Evolutionary conservation across 2,888 invertebrate species (phyloP).

Genomic region (Agrochola litura): DNA sequence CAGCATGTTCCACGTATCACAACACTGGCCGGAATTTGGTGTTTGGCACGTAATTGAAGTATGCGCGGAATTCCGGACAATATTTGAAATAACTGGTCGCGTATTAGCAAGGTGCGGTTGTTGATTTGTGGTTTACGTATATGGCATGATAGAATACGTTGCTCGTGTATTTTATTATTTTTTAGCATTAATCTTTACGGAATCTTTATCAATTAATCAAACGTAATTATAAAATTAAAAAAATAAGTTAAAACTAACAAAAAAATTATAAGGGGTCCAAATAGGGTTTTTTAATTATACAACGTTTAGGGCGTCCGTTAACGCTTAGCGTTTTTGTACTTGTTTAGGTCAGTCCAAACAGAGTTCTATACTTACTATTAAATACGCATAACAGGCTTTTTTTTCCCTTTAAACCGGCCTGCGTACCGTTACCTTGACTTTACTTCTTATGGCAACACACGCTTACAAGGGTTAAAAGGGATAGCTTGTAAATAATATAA

Average conservation of each 20-base stretch:
- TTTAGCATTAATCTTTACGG: neutral
- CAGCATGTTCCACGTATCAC: slow-evolving; percentile 23
- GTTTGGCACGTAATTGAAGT: slow-evolving; percentile 42
- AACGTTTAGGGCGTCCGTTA: neutral
- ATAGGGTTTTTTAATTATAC: slow-evolving; percentile 2
- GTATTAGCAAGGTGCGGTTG: slow-evolving; percentile 50
- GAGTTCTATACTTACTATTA: too few relatives aligned
- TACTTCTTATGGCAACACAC: neutral
- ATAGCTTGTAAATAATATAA: neutral
- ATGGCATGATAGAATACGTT: slow-evolving; percentile 9
- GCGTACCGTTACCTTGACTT: too few relatives aligned
- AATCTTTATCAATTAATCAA: slow-evolving; percentile 18
- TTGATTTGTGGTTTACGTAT: slow-evolving; percentile 47
- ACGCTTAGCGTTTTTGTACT: neutral
- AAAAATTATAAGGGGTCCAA: neutral
- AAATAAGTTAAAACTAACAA: neutral
- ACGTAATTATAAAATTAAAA: neutral
- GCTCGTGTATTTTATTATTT: neutral
- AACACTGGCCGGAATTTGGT: slow-evolving; percentile 12
- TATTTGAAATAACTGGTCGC: slow-evolving; percentile 42
- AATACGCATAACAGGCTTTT: neutral
- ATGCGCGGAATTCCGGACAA: slow-evolving; percentile 39
- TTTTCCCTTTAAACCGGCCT: neutral
- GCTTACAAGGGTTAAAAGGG: slow-evolving; percentile 2
- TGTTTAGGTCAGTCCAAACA: neutral